Base-by-base conservation (phyloP, 2,113 vertebrate genomes). In the Nothocercus nigrocapillus region DNA sequence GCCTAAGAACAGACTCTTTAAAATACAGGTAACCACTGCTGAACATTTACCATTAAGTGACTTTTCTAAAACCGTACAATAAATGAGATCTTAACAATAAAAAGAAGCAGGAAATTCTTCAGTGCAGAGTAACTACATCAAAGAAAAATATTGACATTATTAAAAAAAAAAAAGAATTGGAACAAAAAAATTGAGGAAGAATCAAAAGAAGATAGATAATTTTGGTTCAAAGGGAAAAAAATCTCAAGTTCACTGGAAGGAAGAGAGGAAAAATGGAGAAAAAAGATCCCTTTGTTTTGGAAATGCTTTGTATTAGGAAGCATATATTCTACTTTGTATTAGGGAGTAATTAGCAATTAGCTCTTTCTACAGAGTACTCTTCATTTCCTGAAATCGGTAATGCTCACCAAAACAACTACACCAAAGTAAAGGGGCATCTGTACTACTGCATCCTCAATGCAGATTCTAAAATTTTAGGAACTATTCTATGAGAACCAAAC, bases 111-210 rank as follows among this genome's bases (percentile, higher is more conserved):
- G 30, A 84, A 91, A 77, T 34, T 8, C 0, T 0, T 40, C 66
- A 54, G 36, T 14, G 5, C 13, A 87, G 73, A 74, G 69, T 4
- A 69, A 82, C 10, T 4, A 56, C 40, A 61, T 36, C 1, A 8
- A 84, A 62, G 4, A 45, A 64, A 70, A 61, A 51, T 0, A 4
- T 21, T 34, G 13, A 40, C 22, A 28, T 38, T 51, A 34, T 0
- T 2, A 75, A 49, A 51, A 47, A 47, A 47, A 18, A 18, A 25
- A 51, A 51, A 13, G 14, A 15, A 11, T 72, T 75, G 30, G 34
- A 30, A 22, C 7, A 53, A 87, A 84, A 69, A 25, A 21, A 13
- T 51, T 30, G 10, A 28, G 53, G 19, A 70, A 81, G 1, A 22
- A 63, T 36, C 17, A 67, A 67, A 51, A 5, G 3, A 73, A 53